These are phyloP conservation scores for Gadus macrocephalus DNA, from an alignment of 2,113 vertebrate genomes.

Conservation along the genomic window DNA sequence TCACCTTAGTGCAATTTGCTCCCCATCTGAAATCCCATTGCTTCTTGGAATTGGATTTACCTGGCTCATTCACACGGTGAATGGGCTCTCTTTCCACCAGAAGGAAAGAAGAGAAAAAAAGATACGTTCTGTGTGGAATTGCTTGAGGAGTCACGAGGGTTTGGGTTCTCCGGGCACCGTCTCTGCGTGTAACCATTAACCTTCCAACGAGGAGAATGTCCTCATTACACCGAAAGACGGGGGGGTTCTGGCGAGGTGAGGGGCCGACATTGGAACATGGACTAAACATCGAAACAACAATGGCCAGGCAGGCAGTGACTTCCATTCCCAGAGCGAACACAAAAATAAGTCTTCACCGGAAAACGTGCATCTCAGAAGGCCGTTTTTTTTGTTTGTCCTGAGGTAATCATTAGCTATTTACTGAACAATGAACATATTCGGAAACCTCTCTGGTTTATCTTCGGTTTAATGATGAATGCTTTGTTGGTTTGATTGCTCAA, in stretches of 20 bases:
- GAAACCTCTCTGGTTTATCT: not conserved
- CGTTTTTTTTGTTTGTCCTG: not conserved
- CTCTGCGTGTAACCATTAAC: constrained; percentile 64
- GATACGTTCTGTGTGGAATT: constrained; percentile 73
- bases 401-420: not conserved
- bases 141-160: constrained; percentile 63
- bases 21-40: constrained; percentile 76
- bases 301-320: constrained; percentile 14
- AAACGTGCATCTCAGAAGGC: not conserved
- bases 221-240: constrained; percentile 60
- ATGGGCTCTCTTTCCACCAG: constrained; percentile 62
- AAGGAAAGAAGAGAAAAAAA: constrained; percentile 35
- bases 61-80: constrained; percentile 75
- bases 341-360: not conserved
- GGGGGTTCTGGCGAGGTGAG: constrained; percentile 10
- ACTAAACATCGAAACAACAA: constrained; percentile 29
- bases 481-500: not conserved
- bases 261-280: not conserved
- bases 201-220: constrained; percentile 67
- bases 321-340: not conserved
- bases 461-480: not conserved
- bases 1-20: constrained; percentile 75
- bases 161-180: constrained; percentile 53
- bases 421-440: too few species aligned
- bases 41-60: constrained; percentile 80